phyloP scores from a whole-genome alignment of 2,113 vertebrate genomes.

The Caranx ignobilis region DNA sequence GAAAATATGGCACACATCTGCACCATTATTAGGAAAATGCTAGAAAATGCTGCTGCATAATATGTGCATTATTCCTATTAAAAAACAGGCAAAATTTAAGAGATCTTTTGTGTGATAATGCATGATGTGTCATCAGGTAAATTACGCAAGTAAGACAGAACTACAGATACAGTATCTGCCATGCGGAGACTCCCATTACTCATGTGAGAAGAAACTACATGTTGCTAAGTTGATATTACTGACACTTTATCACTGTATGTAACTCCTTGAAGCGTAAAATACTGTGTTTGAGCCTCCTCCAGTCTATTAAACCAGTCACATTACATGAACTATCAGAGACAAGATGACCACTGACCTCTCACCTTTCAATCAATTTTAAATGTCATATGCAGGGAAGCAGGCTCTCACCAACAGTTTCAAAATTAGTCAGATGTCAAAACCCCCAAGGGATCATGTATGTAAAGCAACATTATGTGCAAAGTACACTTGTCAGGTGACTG shows the following conservation, averaged over 20 bases:
- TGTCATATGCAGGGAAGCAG: constrained; percentile 2
- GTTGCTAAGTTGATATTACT: background rate
- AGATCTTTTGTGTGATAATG: background rate
- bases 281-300: background rate
- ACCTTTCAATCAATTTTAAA: constrained; percentile 17
- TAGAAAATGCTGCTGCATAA: background rate
- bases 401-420: constrained; percentile 4
- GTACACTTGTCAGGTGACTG: constrained; percentile 17
- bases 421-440: constrained; percentile 4
- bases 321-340: constrained; percentile 1
- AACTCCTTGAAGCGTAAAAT: background rate
- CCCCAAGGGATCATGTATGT: background rate
- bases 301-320: constrained; percentile 1
- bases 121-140: background rate
- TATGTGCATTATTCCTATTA: background rate
- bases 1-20: background rate
- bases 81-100: background rate
- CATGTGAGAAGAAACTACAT: background rate
- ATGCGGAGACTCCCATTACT: background rate
- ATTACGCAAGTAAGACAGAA: background rate
- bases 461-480: background rate
- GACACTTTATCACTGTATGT: background rate
- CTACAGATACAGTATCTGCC: constrained; percentile 40
- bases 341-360: constrained; percentile 35
- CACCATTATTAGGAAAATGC: background rate